Evolutionary conservation across 2,797 vertebrate genomes (phyloP), one percentile per base, ranked within the genome.

Genomic region (Oceanodroma leucorhoa): DNA sequence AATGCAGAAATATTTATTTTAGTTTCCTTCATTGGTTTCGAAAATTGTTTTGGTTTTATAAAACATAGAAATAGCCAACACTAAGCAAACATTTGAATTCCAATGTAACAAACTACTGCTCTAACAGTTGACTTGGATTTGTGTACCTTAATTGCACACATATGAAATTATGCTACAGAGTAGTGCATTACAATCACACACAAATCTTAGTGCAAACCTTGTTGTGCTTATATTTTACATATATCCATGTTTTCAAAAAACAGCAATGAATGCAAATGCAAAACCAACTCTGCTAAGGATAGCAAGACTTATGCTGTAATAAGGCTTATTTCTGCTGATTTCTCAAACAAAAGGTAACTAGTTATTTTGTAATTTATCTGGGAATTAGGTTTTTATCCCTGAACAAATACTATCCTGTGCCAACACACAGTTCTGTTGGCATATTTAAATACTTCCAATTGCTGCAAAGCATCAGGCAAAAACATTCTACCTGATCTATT

Each of bases 1-100:
- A 98, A 98, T 97, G 97, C 97, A 98, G 97, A 98, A 98, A 97
- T 97, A 97, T 98, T 98, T 96, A 98, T 98, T 98, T 98, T 98
- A 97, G 97, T 98, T 98, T 98, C 98, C 97, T 98, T 98, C 97
- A 98, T 97, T 97, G 96, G 97, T 97, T 98, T 98, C 97, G 96
- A 97, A 98, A 98, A 98, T 97, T 96, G 90, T 97, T 96, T 98
- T 98, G 98, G 98, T 98, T 98, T 98, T 98, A 98, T 98, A 98
- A 98, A 98, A 98, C 97, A 98, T 98, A 98, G 97, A 98, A 98
- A 98, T 94, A 98, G 96, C 97, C 97, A 97, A 98, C 97, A 97
- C 95, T 97, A 97, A 97, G 97, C 98, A 98, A 98, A 98, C 97
- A 97, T 97, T 97, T 96, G 94, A 98, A 97, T 94, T 95, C 97